Conservation (phyloP, 2,888 invertebrate genomes). For the Cheiracanthium punctorium region DNA sequence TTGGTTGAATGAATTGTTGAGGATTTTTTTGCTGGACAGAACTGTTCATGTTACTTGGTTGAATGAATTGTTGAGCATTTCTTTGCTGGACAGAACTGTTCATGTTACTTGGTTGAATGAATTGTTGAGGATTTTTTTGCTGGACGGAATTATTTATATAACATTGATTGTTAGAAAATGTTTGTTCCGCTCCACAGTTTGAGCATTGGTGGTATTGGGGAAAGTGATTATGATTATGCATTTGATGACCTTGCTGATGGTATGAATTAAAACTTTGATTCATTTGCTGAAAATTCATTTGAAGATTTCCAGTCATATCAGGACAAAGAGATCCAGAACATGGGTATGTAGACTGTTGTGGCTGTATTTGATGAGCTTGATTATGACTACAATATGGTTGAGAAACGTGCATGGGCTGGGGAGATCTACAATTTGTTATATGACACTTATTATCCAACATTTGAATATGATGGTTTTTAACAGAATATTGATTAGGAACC, state of each 20-base stretch:
- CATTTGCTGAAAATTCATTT: conserved; percentile 13
- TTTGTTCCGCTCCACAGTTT: conserved; percentile 32
- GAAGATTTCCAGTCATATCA: conserved; percentile 14
- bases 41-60: conserved; percentile 16
- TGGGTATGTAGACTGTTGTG: conserved; percentile 26
- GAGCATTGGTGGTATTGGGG: conserved; percentile 43
- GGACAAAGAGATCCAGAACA: conserved; percentile 16
- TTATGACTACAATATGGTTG: conserved; percentile 33
- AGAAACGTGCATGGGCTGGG: conserved; percentile 26
- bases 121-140: conserved; percentile 8
- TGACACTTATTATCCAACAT: conserved; percentile 20
- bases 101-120: conserved; percentile 12
- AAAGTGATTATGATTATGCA: conserved; percentile 29
- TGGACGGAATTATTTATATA: conserved; percentile 18
- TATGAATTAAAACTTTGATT: conserved; percentile 14
- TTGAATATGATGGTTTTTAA: conserved; percentile 22
- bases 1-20: too few relatives aligned
- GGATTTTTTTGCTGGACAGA: conserved; percentile 4
- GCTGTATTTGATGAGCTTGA: conserved; percentile 20
- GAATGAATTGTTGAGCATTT: too few relatives aligned
- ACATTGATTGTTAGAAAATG: conserved; percentile 12
- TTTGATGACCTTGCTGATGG: neutral
- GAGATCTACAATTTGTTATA: conserved; percentile 1
- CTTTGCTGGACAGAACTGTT: too few relatives aligned
- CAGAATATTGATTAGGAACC: conserved; percentile 26